Evolutionary conservation across 2,113 vertebrate genomes (phyloP), one percentile per base, ranked within the genome.

Genomic region (Pedetes capensis): DNA sequence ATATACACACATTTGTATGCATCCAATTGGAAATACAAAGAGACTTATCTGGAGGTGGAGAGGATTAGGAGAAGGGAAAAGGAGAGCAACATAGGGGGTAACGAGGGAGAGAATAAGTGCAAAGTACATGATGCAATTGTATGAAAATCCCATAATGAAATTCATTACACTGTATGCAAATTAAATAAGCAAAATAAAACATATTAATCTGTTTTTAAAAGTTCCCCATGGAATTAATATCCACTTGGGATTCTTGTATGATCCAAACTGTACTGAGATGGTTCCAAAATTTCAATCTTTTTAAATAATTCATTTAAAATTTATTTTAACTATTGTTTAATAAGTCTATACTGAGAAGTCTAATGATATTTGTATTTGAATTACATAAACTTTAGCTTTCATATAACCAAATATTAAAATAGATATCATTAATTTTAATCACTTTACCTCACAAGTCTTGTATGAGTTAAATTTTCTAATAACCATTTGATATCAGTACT

Each of bases 381-480:
- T 66, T 84, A 79, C 32, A 66, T 85, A 23, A 94, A 85, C 10
- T 85, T 78, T 53, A 85, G 51, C 25, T 84, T 88, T 4, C 17
- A 94, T 75, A 22, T 42, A 84, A 87, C 23, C 55, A 71, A 57
- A 25, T 83, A 83, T 80, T 84, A 74, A 57, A 90, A 80, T 57
- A 69, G 80, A 49, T 86, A 93, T 64, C n/a, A 84, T 75, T 89
- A 64, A 39, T 61, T 68, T 53, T 57, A 75, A 83, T 76, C 37
- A 81, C 55, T 69, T 87, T 29, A 87, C 75, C 47, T 71, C 34
- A 87, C 53, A 71, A 64, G 25, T 47, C 59, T 44, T 63, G 10
- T 47, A 69, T 95, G 53, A 74, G 34, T 74, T 74, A 63, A 88
- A 57, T 95, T 93, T 93, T 94, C 79, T 69, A 86, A 86, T 10